Percentiles rank a stretch among this genome's conserved stretches.
Evolutionary conservation across 2,797 vertebrate genomes (phyloP).

Genomic region (Caiman crocodilus): DNA sequence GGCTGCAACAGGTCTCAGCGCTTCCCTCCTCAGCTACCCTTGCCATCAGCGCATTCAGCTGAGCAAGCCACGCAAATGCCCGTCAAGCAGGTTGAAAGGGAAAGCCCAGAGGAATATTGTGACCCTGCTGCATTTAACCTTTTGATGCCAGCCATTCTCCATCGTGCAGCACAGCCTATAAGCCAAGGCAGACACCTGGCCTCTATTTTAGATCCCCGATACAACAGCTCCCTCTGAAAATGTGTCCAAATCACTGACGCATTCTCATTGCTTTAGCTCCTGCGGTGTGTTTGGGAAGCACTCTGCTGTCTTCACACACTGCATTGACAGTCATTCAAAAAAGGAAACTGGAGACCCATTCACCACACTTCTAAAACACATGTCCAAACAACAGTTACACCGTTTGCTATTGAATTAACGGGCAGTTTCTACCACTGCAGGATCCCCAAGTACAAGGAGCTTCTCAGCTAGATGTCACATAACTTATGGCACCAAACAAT

Average conservation of each 20-base stretch:
- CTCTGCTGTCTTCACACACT: not conserved
- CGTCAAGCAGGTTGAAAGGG: not conserved
- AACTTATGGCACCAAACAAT: not conserved
- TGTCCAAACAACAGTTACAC: not conserved
- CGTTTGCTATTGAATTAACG: not conserved
- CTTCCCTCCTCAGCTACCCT: too few relatives aligned
- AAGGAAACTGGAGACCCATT: not conserved
- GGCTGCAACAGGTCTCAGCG: not conserved
- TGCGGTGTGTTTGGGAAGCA: too few relatives aligned
- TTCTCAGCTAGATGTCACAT: not conserved
- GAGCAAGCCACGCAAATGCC: too few relatives aligned
- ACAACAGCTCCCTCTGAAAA: not conserved
- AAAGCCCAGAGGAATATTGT: not conserved
- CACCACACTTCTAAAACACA: not conserved
- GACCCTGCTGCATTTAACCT: not conserved
- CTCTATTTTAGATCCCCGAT: not conserved
- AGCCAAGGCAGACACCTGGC: not conserved
- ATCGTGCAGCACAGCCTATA: not conserved
- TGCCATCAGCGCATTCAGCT: not conserved
- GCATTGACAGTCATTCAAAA: not conserved
- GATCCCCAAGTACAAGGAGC: not conserved
- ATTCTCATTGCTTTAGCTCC: not conserved
- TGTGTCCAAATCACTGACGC: not conserved
- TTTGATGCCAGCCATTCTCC: not conserved
- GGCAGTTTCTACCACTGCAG: not conserved